Conservation (phyloP, 2,113 vertebrate species). For the Hemiscyllium ocellatum region DNA sequence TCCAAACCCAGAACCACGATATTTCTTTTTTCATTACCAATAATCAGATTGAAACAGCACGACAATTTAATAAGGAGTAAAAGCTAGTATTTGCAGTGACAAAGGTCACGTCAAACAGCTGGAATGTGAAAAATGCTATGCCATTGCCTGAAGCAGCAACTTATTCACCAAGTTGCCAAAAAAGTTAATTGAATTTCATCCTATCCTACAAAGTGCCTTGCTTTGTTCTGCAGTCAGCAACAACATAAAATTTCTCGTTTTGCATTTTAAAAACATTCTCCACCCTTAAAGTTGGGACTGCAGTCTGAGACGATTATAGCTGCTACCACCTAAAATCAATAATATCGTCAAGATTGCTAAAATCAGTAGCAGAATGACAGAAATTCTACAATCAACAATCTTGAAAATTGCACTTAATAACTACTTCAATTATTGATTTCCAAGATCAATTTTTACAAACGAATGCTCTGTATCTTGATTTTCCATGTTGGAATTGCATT, state of each 20-base stretch:
- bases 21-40: background rate
- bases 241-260: background rate
- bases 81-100: background rate
- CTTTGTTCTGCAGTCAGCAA: constrained; percentile 4
- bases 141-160: background rate
- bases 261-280: background rate
- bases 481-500: background rate
- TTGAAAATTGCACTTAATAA: background rate
- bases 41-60: background rate
- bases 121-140: background rate
- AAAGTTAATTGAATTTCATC: constrained; percentile 24
- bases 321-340: background rate
- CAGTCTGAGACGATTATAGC: background rate
- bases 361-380: background rate
- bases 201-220: background rate
- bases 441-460: background rate
- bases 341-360: background rate
- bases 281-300: background rate
- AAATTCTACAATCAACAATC: background rate
- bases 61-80: background rate
- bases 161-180: constrained; percentile 26
- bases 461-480: background rate
- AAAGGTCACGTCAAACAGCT: background rate
- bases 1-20: background rate
- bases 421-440: background rate